Evolutionary conservation across 2,888 invertebrate genomes (phyloP).

Genomic region (Rhagophthalmus giganteus): DNA sequence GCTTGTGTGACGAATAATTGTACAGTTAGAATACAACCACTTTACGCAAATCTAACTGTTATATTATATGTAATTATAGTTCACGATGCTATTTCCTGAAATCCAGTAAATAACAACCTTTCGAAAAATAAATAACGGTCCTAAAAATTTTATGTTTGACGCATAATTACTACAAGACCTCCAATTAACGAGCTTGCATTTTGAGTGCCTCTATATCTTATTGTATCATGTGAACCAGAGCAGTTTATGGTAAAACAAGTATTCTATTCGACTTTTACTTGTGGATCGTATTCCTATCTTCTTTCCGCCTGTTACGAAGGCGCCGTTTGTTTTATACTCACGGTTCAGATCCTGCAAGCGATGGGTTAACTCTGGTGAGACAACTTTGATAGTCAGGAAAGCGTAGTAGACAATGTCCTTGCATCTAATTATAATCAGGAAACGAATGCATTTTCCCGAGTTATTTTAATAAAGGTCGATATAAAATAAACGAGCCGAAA

Average conservation of each 20-base stretch:
- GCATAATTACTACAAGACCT: slow-evolving; percentile 20
- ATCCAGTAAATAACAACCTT: slow-evolving; percentile 16
- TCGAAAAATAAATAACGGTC: slow-evolving; percentile 18
- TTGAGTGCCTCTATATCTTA: slow-evolving; percentile 18
- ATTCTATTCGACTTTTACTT: slow-evolving; percentile 20
- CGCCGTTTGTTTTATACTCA: slow-evolving; percentile 12
- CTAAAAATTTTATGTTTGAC: slow-evolving; percentile 11
- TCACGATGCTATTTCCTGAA: slow-evolving; percentile 9
- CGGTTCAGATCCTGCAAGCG: slow-evolving; percentile 8
- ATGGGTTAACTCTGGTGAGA: slow-evolving; percentile 6
- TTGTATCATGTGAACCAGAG: slow-evolving; percentile 25
- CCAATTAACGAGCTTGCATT: slow-evolving; percentile 19
- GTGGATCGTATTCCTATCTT: slow-evolving; percentile 6
- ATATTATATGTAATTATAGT: slow-evolving; percentile 8
- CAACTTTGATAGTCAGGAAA: slow-evolving; percentile 19
- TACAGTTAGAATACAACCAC: background rate
- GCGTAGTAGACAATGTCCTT: slow-evolving; percentile 21
- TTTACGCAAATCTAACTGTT: slow-evolving; percentile 11
- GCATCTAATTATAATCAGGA: slow-evolving; percentile 26
- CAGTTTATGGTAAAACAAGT: slow-evolving; percentile 18
- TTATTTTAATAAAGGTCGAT: slow-evolving; percentile 19
- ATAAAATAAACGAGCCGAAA: background rate
- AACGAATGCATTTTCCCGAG: slow-evolving; percentile 16
- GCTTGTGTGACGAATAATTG: slow-evolving; percentile 1
- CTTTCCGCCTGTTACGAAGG: slow-evolving; percentile 14